Base-by-base conservation (phyloP, 2,888 invertebrate species). In the Graphium colonna region DNA sequence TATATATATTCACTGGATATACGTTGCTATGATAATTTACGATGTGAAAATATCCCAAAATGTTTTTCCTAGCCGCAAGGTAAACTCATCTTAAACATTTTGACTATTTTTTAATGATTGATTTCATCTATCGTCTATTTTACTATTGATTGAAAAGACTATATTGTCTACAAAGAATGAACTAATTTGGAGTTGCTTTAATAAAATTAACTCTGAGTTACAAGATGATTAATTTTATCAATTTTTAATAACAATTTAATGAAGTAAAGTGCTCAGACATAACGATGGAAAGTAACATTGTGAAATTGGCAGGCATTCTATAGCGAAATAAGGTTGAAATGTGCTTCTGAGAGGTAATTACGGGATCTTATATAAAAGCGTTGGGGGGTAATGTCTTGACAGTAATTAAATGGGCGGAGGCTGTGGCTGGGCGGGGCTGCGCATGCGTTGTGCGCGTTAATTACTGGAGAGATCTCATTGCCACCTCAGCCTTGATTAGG, bases 341-440 rank as follows among this genome's bases (percentile, higher is more conserved):
- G 57, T 62, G 60, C 60, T 54, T 59, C 61, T 61, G 56, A 62
- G 64, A 65, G 61, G 61, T 63, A 62, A 61, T 61, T 59, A 63
- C 57, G 60, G 46, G 41, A 41, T 55, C 42, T 67, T 64, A 82
- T 77, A 80, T 80, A 79, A 69, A 72, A 73, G 75, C 73, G 80
- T 84, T 81, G 82, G 78, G 82, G 85, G 75, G 85, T 88, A 86
- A 88, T 86, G 86, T 88, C 80, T 82, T 77, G 83, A 79, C 80
- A 80, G 85, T 86, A 86, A 86, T 87, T 87, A 87, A 82, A 75
- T 67, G 69, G 64, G 68, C 65, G 80, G 88, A 87, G 84, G 87
- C 87, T 88, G 88, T n/a, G 33, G 82, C 70, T 78, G 87, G 89
- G 89, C 89, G 89, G 81, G 87, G 80, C 67, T 60, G 77, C 88